Evolutionary conservation across 2,888 invertebrate genomes (phyloP).

Genomic region (Aleiodes testaceus): DNA sequence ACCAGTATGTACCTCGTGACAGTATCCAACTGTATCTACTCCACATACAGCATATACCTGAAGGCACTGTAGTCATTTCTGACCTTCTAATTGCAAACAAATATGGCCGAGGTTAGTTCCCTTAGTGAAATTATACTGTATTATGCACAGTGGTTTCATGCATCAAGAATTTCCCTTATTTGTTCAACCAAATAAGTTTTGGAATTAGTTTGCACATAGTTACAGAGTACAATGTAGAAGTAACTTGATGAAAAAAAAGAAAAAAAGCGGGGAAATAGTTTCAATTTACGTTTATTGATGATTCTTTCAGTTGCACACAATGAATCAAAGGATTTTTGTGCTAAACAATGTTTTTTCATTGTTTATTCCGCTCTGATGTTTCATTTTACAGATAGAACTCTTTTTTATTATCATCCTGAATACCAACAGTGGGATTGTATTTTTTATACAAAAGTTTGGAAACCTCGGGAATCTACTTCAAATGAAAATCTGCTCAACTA

Average conservation of each 20-base stretch:
- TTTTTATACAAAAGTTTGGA: too few relatives aligned
- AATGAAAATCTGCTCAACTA: too few relatives aligned
- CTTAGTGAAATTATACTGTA: slow-evolving; percentile 21
- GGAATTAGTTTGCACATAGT: too few relatives aligned
- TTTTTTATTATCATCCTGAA: too few relatives aligned
- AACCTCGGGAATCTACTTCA: too few relatives aligned
- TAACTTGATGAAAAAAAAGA: too few relatives aligned
- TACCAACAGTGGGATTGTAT: too few relatives aligned
- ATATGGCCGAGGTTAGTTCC: slow-evolving; percentile 46
- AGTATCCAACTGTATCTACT: slow-evolving; percentile 42
- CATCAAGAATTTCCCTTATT: slow-evolving; percentile 5
- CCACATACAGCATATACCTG: slow-evolving; percentile 7
- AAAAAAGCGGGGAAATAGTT: too few relatives aligned
- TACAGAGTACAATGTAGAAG: too few relatives aligned
- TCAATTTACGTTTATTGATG: background rate
- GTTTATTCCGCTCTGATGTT: too few relatives aligned
- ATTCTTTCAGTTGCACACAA: background rate
- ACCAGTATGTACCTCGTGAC: slow-evolving; percentile 38
- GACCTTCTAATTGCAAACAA: slow-evolving; percentile 65
- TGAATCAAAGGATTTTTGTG: background rate
- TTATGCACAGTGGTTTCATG: slow-evolving; percentile 4
- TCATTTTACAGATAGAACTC: too few relatives aligned
- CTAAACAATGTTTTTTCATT: too few relatives aligned
- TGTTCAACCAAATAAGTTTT: background rate
- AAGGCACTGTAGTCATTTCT: slow-evolving; percentile 37